phyloP scores from a whole-genome alignment of 2,113 vertebrate genomes.

The Suricata suricatta region DNA sequence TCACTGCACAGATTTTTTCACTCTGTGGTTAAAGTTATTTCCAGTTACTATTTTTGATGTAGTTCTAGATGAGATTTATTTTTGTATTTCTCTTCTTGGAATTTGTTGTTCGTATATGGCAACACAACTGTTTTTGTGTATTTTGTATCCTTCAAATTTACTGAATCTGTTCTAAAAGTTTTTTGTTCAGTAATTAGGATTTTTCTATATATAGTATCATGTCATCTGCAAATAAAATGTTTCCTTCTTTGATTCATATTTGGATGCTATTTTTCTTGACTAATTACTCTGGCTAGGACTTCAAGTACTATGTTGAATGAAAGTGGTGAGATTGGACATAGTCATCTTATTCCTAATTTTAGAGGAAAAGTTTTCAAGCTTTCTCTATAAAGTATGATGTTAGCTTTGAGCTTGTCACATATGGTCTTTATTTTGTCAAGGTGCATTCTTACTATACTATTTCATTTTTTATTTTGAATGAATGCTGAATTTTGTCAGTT shows the following conservation, averaged over 20 bases:
- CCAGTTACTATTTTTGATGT: not conserved
- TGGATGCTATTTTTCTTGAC: not conserved
- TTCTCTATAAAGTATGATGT: not conserved
- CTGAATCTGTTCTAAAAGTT: not conserved
- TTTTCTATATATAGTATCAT: not conserved
- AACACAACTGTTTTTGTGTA: not conserved
- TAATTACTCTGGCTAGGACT: not conserved
- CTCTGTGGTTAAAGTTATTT: not conserved
- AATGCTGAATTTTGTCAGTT: not conserved
- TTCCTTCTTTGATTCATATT: not conserved
- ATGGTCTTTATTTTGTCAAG: not conserved
- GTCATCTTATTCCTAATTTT: not conserved
- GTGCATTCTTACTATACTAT: not conserved
- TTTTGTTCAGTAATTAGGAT: not conserved
- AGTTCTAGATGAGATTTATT: not conserved
- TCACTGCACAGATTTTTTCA: not conserved
- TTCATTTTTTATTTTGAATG: not conserved
- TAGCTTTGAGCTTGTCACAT: not conserved
- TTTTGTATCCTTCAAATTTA: not conserved
- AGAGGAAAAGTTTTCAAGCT: not conserved
- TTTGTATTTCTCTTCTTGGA: not conserved
- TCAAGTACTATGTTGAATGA: not conserved
- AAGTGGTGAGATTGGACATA: not conserved
- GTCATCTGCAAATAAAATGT: not conserved
- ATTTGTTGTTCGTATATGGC: not conserved